phyloP scores from a whole-genome alignment of 2,797 vertebrate species.

The Mormyrops attenuatus region DNA sequence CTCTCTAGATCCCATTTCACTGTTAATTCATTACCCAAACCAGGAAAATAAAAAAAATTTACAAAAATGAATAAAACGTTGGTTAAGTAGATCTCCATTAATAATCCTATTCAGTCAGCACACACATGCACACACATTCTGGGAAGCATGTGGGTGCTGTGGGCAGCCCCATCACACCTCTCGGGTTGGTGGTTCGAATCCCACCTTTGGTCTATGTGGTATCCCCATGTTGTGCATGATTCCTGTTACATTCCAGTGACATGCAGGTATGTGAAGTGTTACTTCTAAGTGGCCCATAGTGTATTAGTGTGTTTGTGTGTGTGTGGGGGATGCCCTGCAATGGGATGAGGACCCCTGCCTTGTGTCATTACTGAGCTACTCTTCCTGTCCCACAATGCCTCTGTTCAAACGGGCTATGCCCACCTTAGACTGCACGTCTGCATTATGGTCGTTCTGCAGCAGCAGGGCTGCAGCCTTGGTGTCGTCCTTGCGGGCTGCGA shows the following conservation, averaged over 20 bases:
- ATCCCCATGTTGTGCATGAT: background rate
- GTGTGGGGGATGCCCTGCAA: background rate
- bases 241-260: background rate
- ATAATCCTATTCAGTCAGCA: background rate
- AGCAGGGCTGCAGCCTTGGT: slow-evolving; percentile 90
- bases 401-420: background rate
- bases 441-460: slow-evolving; percentile 95
- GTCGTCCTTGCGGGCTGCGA: slow-evolving; percentile 92
- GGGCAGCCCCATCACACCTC: background rate
- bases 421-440: slow-evolving; percentile 96
- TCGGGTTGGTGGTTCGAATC: background rate
- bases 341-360: background rate
- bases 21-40: background rate
- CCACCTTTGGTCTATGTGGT: background rate
- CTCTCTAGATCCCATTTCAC: background rate
- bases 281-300: background rate
- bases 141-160: background rate
- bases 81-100: background rate
- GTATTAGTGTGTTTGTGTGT: background rate
- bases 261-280: background rate
- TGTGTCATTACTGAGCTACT: background rate
- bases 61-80: background rate
- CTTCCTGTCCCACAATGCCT: background rate
- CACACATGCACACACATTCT: background rate
- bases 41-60: background rate